phyloP scores from a whole-genome alignment of 1,140 invertebrate species.

The Drosophila athabasca region DNA sequence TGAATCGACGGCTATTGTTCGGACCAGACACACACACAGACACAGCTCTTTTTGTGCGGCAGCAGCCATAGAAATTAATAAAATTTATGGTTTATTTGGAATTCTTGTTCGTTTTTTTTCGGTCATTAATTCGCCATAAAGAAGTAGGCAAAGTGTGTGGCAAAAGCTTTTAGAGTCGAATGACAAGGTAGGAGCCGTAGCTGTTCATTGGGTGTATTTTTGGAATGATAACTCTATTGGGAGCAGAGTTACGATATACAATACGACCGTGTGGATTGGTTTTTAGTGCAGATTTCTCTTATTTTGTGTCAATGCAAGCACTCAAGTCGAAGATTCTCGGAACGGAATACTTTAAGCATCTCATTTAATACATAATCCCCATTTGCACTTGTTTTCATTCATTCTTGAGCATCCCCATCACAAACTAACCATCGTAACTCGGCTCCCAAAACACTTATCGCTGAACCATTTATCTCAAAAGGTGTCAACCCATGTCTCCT shows the following conservation, averaged over 20 bases:
- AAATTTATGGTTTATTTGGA: conserved; percentile 79
- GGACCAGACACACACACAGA: conserved; percentile 35
- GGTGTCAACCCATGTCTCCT: conserved; percentile 43
- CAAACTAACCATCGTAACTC: conserved; percentile 14
- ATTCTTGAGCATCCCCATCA: conserved; percentile 7
- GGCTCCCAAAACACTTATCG: conserved; percentile 14
- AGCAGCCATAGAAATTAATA: conserved; percentile 71
- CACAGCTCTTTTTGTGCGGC: conserved; percentile 42
- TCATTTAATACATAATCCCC: conserved; percentile 24
- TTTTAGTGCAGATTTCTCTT: too few species aligned
- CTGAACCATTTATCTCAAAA: conserved; percentile 47
- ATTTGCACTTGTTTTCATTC: conserved; percentile 28
- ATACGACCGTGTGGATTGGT: not conserved
- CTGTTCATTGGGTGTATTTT: conserved; percentile 1
- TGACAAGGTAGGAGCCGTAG: conserved; percentile 14
- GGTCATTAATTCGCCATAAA: conserved; percentile 78
- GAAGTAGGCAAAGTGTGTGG: conserved; percentile 58
- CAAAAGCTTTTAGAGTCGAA: conserved; percentile 47
- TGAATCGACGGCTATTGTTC: conserved; percentile 72
- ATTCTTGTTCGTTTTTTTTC: conserved; percentile 54
- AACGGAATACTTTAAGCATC: conserved; percentile 3
- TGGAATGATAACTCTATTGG: conserved; percentile 17
- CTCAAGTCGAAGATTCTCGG: not conserved
- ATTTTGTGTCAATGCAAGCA: too few species aligned
- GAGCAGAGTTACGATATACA: conserved; percentile 1